Evolutionary conservation across 2,888 invertebrate genomes (phyloP).

Genomic region (Dugesia japonica): DNA sequence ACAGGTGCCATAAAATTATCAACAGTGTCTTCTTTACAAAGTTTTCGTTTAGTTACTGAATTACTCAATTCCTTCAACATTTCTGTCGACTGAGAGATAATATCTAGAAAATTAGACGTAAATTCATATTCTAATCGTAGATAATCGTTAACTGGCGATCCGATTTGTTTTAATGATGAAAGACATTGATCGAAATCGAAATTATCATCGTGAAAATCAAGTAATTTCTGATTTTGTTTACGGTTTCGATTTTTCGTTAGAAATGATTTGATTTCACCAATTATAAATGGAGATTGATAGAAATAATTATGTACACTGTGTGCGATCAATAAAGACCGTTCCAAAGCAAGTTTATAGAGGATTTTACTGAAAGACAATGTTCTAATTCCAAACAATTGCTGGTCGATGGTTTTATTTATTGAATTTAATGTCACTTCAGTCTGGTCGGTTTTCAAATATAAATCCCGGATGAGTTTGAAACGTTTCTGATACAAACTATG

Average conservation of each 20-base stretch:
- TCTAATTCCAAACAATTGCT: neutral
- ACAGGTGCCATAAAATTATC: constrained; percentile 27
- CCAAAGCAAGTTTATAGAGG: constrained; percentile 27
- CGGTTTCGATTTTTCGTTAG: neutral
- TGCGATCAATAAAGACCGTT: constrained; percentile 22
- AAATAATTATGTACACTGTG: constrained; percentile 29
- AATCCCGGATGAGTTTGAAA: neutral
- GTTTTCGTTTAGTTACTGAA: neutral
- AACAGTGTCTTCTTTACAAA: constrained; percentile 27
- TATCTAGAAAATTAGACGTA: constrained; percentile 32
- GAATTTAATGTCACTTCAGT: neutral
- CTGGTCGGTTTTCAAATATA: neutral
- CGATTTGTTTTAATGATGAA: constrained; percentile 7
- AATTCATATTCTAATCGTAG: constrained; percentile 34
- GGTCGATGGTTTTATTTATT: constrained; percentile 17
- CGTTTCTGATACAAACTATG: constrained; percentile 17
- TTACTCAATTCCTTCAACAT: constrained; percentile 30
- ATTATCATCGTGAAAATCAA: neutral
- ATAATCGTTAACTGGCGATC: constrained; percentile 31
- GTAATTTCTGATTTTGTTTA: neutral
- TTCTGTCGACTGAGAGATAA: constrained; percentile 34
- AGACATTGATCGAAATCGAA: neutral
- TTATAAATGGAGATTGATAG: constrained; percentile 3
- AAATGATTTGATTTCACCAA: constrained; percentile 24
- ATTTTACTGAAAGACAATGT: constrained; percentile 31